Percentiles rank a stretch among this genome's conserved stretches.
Evolutionary conservation across 2,113 vertebrate species (phyloP).

Genomic region (Piaya cayana): DNA sequence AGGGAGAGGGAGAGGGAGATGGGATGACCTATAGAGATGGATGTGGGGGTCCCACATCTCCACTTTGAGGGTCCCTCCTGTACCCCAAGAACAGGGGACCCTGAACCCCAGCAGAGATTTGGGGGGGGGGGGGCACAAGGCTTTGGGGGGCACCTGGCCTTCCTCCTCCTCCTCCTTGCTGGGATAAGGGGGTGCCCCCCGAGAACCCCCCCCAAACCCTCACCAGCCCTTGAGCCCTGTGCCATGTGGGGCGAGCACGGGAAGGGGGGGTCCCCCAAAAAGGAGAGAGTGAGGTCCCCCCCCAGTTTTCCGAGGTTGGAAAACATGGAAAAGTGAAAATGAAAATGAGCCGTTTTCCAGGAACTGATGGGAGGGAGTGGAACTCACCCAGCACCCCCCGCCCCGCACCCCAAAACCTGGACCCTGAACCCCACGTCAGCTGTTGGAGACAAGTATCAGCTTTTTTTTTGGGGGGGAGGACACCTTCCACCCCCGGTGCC

Average conservation of each 20-base stretch:
- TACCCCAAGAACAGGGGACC: too few species aligned
- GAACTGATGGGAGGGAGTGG: not conserved
- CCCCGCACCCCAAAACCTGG: not conserved
- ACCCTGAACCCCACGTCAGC: fast-evolving
- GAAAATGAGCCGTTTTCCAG: not conserved
- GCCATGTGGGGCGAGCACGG: not conserved
- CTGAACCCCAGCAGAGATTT: too few species aligned
- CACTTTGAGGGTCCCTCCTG: too few species aligned
- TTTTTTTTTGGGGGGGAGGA: not conserved
- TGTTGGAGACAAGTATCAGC: too few species aligned
- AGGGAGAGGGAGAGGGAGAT: too few species aligned
- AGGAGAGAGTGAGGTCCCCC: too few species aligned
- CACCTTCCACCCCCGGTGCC: not conserved
- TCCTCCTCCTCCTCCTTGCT: too few species aligned
- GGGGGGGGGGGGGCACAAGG: too few species aligned
- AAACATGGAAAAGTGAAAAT: not conserved
- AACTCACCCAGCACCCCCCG: too few species aligned
- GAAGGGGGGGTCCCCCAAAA: not conserved
- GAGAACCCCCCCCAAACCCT: not conserved
- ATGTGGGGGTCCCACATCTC: too few species aligned
- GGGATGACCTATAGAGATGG: too few species aligned
- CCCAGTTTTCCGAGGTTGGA: not conserved
- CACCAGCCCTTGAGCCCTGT: not conserved
- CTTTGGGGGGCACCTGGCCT: not conserved
- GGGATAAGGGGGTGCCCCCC: fast-evolving